Evolutionary conservation across 1,140 invertebrate species (phyloP), one percentile per base, ranked within the genome.

Genomic region (Philaenus spumarius): DNA sequence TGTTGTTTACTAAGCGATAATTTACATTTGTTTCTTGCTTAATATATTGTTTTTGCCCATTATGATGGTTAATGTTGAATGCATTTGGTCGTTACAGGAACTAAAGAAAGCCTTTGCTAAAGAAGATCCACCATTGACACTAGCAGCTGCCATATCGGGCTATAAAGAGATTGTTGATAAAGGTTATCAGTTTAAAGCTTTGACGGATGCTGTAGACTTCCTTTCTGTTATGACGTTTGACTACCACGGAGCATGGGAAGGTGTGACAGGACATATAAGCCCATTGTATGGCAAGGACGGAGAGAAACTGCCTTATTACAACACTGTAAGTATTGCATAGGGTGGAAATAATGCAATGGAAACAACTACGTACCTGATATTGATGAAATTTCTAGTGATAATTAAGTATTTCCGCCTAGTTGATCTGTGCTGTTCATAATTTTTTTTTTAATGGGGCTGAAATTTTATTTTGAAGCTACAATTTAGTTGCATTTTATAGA

Each of bases 171-270:
- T 95, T 0, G 89, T 94, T 11, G 84, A 88, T 59, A 76, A 81
- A 2, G 89, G 87, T 0, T 96, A 95, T 65, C 89, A 95, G 62
- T 72, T 94, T 1, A 71, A 75, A 0, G 69, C 77, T 1, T 73
- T 95, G 20, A 85, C 82, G 0, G 69, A 78, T n/a, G 71, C 80
- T 40, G 80, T 84, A 6, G 89, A 94, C 64, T 93, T 93, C 64
- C 78, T 95, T 68, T 89, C 88, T 1, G 82, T 93, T 0, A 93
- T 94, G 89, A 84, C 85, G 0, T 94, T 93, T 55, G 92, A 95
- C 68, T 92, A 91, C 66, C 89, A 93, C 64, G 91, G 90, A 0
- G 82, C 84, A 5, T 94, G 90, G 90, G 90, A 94, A 67, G 70
- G 77, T 2, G 75, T 76, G 60, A 89, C 89, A 0, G 89, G 88